These are phyloP conservation scores for Dromiciops gliroides DNA, from an alignment of 2,113 vertebrate genomes.

Conservation along the genomic window DNA sequence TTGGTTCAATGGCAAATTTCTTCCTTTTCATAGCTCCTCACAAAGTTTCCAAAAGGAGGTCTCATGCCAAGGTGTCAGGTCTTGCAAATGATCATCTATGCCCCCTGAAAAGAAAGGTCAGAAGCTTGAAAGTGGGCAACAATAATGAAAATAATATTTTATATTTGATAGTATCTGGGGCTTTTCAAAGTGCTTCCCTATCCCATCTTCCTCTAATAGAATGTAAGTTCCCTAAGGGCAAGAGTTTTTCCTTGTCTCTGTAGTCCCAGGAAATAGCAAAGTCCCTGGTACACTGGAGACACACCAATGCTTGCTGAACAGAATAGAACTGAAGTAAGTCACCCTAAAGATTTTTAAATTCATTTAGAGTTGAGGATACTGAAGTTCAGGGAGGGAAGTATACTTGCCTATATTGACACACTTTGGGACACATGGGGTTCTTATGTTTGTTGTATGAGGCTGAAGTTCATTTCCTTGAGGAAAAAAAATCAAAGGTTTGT, in stretches of 20 bases:
- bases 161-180: neutral
- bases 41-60: constrained; percentile 45
- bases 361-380: neutral
- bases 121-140: constrained; percentile 25
- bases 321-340: neutral
- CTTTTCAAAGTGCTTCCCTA: neutral
- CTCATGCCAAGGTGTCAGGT: constrained; percentile 58
- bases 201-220: neutral
- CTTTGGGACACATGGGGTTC: neutral
- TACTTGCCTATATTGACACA: neutral
- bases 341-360: neutral
- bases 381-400: neutral
- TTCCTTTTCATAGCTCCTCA: constrained; percentile 70
- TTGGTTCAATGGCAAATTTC: neutral
- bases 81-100: neutral
- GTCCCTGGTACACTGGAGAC: neutral
- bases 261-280: neutral
- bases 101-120: constrained; percentile 74
- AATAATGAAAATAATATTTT: neutral
- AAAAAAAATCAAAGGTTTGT: neutral
- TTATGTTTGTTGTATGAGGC: neutral
- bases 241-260: neutral
- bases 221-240: neutral
- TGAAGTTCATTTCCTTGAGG: neutral
- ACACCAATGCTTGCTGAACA: neutral